Conservation (phyloP, 1,140 invertebrate species). For the Chrysoperla carnea region DNA sequence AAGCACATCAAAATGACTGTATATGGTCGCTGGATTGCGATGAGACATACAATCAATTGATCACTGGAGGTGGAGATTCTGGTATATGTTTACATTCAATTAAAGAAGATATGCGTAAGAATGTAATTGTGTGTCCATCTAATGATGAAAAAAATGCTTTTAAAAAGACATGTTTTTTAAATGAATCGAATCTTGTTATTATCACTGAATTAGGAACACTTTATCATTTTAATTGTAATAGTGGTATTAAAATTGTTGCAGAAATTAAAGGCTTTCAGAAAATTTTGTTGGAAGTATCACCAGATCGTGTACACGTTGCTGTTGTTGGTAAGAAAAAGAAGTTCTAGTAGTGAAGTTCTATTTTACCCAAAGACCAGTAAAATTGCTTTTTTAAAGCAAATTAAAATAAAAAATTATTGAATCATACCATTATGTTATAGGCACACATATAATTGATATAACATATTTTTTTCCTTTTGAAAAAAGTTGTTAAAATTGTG, state of each 20-base stretch:
- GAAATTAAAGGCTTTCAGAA: not conserved
- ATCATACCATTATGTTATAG: no score
- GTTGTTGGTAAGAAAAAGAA: not conserved
- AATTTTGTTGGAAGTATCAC: not conserved
- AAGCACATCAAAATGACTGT: not conserved
- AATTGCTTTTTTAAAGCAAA: not conserved
- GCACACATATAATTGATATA: no score
- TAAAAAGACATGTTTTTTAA: not conserved
- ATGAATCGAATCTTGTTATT: not conserved
- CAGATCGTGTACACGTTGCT: not conserved
- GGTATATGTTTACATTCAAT: not conserved
- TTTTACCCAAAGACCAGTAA: no score
- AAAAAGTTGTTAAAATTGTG: no score
- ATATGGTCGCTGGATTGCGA: not conserved
- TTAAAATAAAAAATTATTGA: no score
- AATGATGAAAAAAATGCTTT: not conserved
- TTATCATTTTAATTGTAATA: not conserved
- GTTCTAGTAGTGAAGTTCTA: no score
- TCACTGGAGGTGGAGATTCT: not conserved
- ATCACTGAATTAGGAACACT: not conserved
- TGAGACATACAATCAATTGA: not conserved
- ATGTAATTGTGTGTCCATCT: not conserved
- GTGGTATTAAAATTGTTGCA: not conserved
- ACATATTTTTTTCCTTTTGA: no score
- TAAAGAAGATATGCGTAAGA: not conserved